phyloP scores from a whole-genome alignment of 2,113 vertebrate species.

The Neotoma lepida region DNA sequence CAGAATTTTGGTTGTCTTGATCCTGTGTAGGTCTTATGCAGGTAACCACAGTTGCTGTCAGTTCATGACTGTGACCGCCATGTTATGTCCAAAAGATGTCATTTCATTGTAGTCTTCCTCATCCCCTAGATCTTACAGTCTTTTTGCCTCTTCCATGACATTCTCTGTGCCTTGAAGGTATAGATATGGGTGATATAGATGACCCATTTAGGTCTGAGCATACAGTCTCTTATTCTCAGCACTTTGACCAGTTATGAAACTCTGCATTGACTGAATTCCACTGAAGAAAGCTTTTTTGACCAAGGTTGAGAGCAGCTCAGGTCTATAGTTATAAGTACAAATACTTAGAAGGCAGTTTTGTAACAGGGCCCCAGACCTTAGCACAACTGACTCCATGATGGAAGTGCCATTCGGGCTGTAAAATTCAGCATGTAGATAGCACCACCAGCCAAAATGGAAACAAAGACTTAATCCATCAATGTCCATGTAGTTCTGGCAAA shows the following conservation, averaged over 20 bases:
- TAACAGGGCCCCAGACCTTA: not conserved
- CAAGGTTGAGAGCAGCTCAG: not conserved
- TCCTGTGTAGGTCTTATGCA: not conserved
- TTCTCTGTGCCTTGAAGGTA: not conserved
- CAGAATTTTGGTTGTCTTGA: not conserved
- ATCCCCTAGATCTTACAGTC: not conserved
- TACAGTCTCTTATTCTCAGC: not conserved
- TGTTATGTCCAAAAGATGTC: not conserved
- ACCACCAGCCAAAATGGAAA: not conserved
- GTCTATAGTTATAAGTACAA: not conserved
- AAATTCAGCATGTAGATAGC: not conserved
- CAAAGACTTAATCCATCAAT: not conserved
- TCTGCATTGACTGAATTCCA: not conserved
- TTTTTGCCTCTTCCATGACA: not conserved
- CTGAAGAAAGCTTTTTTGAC: not conserved
- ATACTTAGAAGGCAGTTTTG: not conserved
- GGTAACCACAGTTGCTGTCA: not conserved
- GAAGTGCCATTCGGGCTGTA: not conserved
- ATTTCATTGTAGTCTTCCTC: not conserved
- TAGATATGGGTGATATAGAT: not conserved
- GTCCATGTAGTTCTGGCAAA: not conserved
- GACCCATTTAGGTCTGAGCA: not conserved
- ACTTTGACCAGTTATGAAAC: not conserved
- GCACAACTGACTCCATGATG: not conserved
- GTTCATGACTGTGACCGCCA: not conserved